Conservation (phyloP, 2,797 vertebrate species). For the Phrynocephalus vlangalii region DNA sequence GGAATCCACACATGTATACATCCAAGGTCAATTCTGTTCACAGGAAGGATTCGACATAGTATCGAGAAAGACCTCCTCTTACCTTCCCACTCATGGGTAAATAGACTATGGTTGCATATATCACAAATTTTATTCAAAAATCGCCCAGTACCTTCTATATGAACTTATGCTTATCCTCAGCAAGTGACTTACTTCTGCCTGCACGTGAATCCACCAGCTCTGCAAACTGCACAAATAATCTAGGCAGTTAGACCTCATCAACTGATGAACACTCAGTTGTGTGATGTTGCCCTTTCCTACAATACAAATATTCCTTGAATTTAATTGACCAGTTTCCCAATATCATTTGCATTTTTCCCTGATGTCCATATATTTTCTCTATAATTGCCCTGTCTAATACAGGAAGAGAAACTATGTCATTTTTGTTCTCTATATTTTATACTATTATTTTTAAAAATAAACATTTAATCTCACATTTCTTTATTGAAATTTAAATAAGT, state of each 20-base stretch:
- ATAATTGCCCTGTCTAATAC: background rate
- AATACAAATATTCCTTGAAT: background rate
- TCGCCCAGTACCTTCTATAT: background rate
- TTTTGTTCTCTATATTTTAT: background rate
- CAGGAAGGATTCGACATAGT: background rate
- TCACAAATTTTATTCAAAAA: background rate
- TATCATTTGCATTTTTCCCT: background rate
- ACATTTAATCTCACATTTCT: constrained; percentile 24
- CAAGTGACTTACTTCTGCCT: background rate
- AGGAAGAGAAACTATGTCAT: background rate
- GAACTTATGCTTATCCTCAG: background rate
- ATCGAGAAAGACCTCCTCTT: background rate
- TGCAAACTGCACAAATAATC: background rate
- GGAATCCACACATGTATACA: background rate
- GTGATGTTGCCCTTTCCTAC: background rate
- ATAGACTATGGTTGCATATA: background rate
- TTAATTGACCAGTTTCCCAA: background rate
- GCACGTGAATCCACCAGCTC: background rate
- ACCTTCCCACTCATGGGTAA: background rate
- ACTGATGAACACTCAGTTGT: background rate
- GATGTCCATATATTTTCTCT: background rate
- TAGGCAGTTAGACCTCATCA: too few species aligned
- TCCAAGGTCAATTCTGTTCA: background rate
- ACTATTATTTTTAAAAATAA: background rate
- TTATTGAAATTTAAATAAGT: background rate